Percentiles rank a stretch among this genome's conserved stretches.
Evolutionary conservation across 1,140 invertebrate genomes (phyloP).

Genomic region (Drosophila ercepeae): DNA sequence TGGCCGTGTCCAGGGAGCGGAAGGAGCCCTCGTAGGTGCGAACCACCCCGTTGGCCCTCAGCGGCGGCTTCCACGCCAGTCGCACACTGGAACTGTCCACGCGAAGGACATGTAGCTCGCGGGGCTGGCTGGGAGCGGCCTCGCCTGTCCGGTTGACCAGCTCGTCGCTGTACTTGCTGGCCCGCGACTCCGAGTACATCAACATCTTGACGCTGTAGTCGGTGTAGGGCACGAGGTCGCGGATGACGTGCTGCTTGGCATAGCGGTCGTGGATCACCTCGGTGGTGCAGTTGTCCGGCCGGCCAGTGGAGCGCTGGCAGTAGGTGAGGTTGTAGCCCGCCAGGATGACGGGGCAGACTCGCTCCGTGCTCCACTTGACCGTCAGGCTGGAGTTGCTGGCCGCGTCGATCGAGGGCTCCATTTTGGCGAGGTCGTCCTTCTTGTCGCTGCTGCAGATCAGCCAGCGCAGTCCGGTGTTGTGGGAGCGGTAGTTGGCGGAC

Average conservation of each 20-base stretch:
- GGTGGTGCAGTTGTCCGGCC: slow-evolving; percentile 67
- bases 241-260: slow-evolving; percentile 44
- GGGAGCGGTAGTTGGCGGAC: slow-evolving; percentile 64
- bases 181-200: slow-evolving; percentile 58
- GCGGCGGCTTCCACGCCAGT: slow-evolving; percentile 57
- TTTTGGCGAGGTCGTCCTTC: slow-evolving; percentile 66
- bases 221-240: slow-evolving; percentile 61
- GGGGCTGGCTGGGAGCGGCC: slow-evolving; percentile 59
- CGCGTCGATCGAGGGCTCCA: slow-evolving; percentile 65
- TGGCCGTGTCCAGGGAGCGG: slow-evolving; percentile 2
- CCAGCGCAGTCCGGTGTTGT: slow-evolving; percentile 77
- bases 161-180: slow-evolving; percentile 72
- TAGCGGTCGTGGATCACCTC: slow-evolving; percentile 41
- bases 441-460: slow-evolving; percentile 64
- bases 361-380: slow-evolving; percentile 66
- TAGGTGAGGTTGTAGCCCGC: slow-evolving; percentile 73
- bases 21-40: slow-evolving; percentile 53
- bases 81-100: slow-evolving; percentile 38
- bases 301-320: slow-evolving; percentile 55
- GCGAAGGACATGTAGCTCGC: slow-evolving; percentile 34
- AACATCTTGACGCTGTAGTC: slow-evolving; percentile 67
- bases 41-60: slow-evolving; percentile 57
- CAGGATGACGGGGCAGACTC: slow-evolving; percentile 67
- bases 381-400: slow-evolving; percentile 43
- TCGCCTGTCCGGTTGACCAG: slow-evolving; percentile 54